Base-by-base conservation (phyloP, 2,113 vertebrate genomes). In the Rhinopithecus roxellana region DNA sequence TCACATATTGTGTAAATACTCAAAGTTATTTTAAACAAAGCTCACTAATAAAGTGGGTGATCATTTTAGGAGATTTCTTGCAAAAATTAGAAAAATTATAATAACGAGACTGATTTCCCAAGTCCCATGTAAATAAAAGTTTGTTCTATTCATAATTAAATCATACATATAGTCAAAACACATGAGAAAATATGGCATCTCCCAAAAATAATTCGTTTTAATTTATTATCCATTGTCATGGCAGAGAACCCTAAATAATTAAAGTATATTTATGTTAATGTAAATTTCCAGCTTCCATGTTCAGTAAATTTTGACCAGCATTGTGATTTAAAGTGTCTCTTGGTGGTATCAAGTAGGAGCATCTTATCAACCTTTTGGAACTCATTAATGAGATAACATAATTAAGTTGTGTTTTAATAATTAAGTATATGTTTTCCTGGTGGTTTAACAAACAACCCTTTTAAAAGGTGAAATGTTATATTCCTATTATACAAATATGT, bases 391-490 rank as follows among this genome's bases (percentile, higher is more conserved):
- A 94, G 22, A 59, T 94, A 90, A 95, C 77, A 94, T 88, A 94
- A 97, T 96, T 97, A 97, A 97, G 35, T 25, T 92, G 38, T 92
- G 80, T 96, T 97, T 96, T 87, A 64, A 97, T 97, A 97, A 96
- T 98, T 98, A 98, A 95, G 89, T 88, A 67, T 85, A 57, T 96
- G 72, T 97, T 93, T 75, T 93, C 77, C 67, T 80, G 43, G 61
- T 85, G 40, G 57, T 77, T 92, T 90, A 82, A 52, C 83, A 70
- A 94, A 75, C 43, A 75, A 90, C 30, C 6, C 18, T 90, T 97
- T 90, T 92, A 80, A 75, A 92, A 90, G 61, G 50, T 92, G 80
- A 90, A 96, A 80, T 50, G 64, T 50, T 81, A 67, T 43, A 35
- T 67, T 9, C 77, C 16, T 72, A 61, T 64, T 78, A 35, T 57